Base-by-base conservation (phyloP, 2,797 vertebrate species). In the Ptychadena robeensis region DNA sequence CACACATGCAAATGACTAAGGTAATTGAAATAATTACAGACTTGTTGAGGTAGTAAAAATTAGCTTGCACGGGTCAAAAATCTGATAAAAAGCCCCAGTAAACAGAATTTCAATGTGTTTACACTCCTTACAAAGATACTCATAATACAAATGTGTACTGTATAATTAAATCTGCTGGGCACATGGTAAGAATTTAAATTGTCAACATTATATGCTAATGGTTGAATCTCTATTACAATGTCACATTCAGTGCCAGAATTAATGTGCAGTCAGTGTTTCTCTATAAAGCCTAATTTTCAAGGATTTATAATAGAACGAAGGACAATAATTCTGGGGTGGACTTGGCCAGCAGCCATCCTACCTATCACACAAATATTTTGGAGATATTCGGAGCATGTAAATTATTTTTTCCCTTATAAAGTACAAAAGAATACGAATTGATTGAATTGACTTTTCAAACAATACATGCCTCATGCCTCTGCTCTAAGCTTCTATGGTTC, bases 1-100 rank as follows among this genome's bases (percentile, higher is more conserved):
- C 65, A 35, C 37, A 71, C 30, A 82, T 70, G 82, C 80, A 86
- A 87, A 88, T 78, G 83, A 87, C 79, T 86, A 0, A 0, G 14
- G 82, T 87, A 86, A 92, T 88, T 82, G 83, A 87, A 87, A 74
- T 82, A 90, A 91, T 91, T 92, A 86, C 34, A 87, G 86, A 80
- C 18, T 74, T 78, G 69, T 82, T 88, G 79, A 66, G 73, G 87
- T 91, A 88, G 88, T 87, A 74, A 91, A 91, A 88, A 90, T 86
- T 80, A 67, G 74, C 70, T 73, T 68, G 61, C 44, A 73, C 9
- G 32, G 82, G 76, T 84, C 63, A 84, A 74, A 84, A 80, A 74
- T 79, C 70, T 80, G 82, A 79, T 68, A 69, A 80, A 83, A 68
- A 61, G 63, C 38, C 82, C 48, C 18, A 66, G 74, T 73, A 83